Conservation (phyloP, 2,113 vertebrate genomes). For the Zingel zingel region DNA sequence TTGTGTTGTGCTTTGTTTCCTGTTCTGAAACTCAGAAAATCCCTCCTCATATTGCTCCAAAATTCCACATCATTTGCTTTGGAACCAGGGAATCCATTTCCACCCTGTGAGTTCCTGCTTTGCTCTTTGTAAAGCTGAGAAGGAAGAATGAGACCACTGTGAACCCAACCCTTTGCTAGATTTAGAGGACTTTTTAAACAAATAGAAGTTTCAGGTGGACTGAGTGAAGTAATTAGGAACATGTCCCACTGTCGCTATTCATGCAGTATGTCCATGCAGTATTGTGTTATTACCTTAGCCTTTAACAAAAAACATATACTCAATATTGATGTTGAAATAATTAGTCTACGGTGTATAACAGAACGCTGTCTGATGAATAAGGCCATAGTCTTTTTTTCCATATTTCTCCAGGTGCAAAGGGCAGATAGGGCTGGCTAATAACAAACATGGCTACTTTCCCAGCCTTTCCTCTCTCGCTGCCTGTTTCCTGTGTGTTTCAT, state of each 20-base stretch:
- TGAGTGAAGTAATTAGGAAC: conserved; percentile 17
- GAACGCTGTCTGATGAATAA: conserved; percentile 11
- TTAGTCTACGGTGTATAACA: not conserved
- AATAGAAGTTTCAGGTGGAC: conserved; percentile 44
- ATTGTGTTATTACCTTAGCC: not conserved
- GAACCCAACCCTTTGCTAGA: conserved; percentile 41
- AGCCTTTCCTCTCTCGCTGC: conserved; percentile 71
- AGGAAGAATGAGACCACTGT: conserved; percentile 66
- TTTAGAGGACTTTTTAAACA: conserved; percentile 57
- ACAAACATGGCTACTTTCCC: conserved; percentile 77
- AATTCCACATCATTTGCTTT: conserved; percentile 76
- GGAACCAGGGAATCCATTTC: conserved; percentile 73
- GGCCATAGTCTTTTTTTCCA: conserved; percentile 37
- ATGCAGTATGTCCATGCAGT: not conserved
- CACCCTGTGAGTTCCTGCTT: conserved; percentile 67
- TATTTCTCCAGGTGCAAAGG: conserved; percentile 78
- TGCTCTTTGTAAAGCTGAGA: conserved; percentile 35
- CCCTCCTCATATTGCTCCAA: conserved; percentile 55
- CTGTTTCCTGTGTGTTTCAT: conserved; percentile 79
- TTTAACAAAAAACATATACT: not conserved
- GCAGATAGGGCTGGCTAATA: conserved; percentile 74
- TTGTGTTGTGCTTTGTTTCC: conserved; percentile 57
- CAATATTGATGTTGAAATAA: not conserved
- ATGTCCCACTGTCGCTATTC: not conserved
- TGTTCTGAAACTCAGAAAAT: conserved; percentile 48